Evolutionary conservation across 2,113 vertebrate genomes (phyloP), one percentile per base, ranked within the genome.

Genomic region (Silurus asotus): DNA sequence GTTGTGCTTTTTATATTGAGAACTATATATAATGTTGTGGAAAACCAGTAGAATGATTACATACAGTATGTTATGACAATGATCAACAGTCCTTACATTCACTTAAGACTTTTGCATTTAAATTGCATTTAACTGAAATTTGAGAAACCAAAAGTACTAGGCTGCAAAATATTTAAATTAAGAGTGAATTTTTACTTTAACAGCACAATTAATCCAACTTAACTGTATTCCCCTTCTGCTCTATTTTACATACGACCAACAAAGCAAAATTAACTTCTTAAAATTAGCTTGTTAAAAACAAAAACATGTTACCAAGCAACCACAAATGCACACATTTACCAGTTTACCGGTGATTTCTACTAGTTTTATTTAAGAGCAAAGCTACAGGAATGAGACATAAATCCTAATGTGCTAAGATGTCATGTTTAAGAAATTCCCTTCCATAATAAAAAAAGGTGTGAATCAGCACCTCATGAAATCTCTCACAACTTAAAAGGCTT

Each of bases 401-500:
- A 28, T 15, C 62, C 51, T 53, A 49, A 25, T 81, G 56, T 75
- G 14, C 74, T n/a, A 15, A 20, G 84, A 80, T 85, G 80, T 51
- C 37, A 84, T 69, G 28, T n/a, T 37, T 28, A 62, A 19, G 37
- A 86, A 61, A 72, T 86, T 25, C 70, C 61, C 15, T 13, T 6
- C 10, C 37, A 9, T 17, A 17, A 15, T 51, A 15, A 62, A 74
- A 15, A 62, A 23, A 62, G 61, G 56, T 74, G 37, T 23, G 51
- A 59, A 49, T 25, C 65, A 74, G n/a, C 11, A 15, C n/a, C 17
- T 81, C 65, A 80, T 58, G 64, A 85, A 64, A 85, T 20, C 53
- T 62, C 20, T 81, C 20, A 6, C 49, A 81, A 56, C 15, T 81
- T 74, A 53, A 51, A 53, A 81, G 77, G 65, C 28, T 64, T 51